Conservation (phyloP, 2,888 invertebrate genomes). For the Poecilus cupreus region DNA sequence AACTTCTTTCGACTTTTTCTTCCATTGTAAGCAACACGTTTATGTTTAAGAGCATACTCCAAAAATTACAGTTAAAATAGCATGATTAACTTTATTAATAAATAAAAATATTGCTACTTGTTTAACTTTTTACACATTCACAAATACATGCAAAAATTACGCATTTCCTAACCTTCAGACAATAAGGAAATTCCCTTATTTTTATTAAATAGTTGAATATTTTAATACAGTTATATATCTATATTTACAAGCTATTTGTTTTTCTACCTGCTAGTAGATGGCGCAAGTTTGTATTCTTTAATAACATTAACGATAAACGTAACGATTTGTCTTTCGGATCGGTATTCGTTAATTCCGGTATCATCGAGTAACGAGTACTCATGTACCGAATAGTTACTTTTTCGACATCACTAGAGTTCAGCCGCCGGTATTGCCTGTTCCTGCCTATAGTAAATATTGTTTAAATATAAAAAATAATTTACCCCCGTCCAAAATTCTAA, state of each 20-base stretch:
- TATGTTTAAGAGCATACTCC: not conserved
- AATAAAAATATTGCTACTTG: not conserved
- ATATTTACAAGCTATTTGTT: not conserved
- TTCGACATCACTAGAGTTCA: not conserved
- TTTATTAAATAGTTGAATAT: too few relatives aligned
- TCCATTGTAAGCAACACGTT: not conserved
- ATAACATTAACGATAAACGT: not conserved
- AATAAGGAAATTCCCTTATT: not conserved
- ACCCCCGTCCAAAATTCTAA: too few relatives aligned
- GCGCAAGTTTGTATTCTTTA: not conserved
- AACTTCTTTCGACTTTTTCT: not conserved
- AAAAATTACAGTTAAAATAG: not conserved
- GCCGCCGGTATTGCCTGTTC: too few relatives aligned
- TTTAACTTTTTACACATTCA: not conserved
- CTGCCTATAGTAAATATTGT: too few relatives aligned
- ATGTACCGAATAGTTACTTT: not conserved
- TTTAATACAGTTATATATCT: not conserved
- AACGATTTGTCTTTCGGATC: not conserved
- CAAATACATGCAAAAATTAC: too few relatives aligned
- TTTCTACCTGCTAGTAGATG: not conserved
- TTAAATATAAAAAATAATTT: too few relatives aligned
- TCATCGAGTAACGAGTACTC: not conserved
- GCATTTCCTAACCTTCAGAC: not conserved
- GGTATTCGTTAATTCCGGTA: not conserved
- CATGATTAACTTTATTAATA: not conserved